phyloP scores from a whole-genome alignment of 2,113 vertebrate genomes.

The Callaeas wilsoni region DNA sequence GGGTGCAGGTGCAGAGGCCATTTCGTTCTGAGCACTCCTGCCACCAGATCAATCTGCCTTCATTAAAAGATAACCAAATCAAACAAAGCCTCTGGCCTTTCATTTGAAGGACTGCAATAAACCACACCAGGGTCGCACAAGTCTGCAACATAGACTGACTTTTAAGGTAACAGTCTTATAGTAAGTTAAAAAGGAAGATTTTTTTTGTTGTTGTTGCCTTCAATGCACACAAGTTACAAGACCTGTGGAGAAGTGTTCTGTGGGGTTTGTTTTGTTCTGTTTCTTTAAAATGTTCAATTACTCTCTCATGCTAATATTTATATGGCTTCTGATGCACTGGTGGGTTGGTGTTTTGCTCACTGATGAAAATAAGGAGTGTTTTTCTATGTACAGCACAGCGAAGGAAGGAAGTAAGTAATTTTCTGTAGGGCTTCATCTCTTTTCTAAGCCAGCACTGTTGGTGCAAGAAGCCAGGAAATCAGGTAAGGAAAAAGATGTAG shows the following conservation, averaged over 20 bases:
- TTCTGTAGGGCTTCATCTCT: neutral
- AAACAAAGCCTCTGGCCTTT: conserved; percentile 32
- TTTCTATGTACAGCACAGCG: neutral
- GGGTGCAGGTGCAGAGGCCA: rapidly evolving
- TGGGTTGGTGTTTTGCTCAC: neutral
- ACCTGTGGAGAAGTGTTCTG: neutral
- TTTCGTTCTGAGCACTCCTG: neutral
- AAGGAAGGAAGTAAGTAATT: neutral
- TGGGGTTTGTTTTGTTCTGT: neutral
- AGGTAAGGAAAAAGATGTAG: neutral
- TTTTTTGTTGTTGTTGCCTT: neutral
- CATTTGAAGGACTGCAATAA: neutral
- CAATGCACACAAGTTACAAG: neutral
- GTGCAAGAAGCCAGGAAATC: neutral
- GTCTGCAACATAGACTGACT: neutral
- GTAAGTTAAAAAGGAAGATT: neutral
- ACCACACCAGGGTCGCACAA: neutral
- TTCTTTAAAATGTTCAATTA: neutral
- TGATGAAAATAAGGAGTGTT: neutral
- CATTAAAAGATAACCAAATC: conserved; percentile 44
- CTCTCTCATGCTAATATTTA: neutral
- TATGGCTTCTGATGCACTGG: neutral
- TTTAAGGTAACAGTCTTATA: neutral
- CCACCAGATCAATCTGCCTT: neutral
- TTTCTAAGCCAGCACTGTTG: neutral